These are phyloP conservation scores for Aeoliscus strigatus DNA, from an alignment of 2,797 vertebrate species.

Conservation along the genomic window DNA sequence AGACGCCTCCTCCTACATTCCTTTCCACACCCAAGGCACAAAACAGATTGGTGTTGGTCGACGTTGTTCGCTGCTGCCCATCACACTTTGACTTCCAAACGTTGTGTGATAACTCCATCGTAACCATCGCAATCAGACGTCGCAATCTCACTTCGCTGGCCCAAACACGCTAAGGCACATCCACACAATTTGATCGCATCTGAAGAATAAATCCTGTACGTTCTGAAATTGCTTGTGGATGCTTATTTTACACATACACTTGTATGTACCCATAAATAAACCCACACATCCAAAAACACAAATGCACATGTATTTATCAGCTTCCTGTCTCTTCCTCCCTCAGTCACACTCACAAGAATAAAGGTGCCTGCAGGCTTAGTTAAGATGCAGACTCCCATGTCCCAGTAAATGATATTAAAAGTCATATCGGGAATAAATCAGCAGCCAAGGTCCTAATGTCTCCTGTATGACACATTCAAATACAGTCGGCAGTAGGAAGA, in stretches of 20 bases:
- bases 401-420: constrained; percentile 74
- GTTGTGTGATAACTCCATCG: constrained; percentile 58
- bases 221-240: constrained; percentile 24
- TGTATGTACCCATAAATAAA: background rate
- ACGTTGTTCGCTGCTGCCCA: constrained; percentile 44
- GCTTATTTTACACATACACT: constrained; percentile 2
- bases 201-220: constrained; percentile 25
- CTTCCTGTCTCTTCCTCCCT: constrained; percentile 25
- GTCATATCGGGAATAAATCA: constrained; percentile 75
- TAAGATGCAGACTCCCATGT: constrained; percentile 70
- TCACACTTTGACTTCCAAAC: constrained; percentile 51
- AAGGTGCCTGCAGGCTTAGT: constrained; percentile 63
- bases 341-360: constrained; percentile 17
- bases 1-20: constrained; percentile 67
- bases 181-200: constrained; percentile 29
- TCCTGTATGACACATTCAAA: constrained; percentile 54
- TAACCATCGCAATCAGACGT: constrained; percentile 40
- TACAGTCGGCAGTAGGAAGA: constrained; percentile 30
- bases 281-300: constrained; percentile 6
- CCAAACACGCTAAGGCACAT: constrained; percentile 39
- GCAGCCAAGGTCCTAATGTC: constrained; percentile 48
- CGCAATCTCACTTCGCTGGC: constrained; percentile 37
- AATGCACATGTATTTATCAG: constrained; percentile 19
- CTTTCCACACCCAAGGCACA: constrained; percentile 65
- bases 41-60: constrained; percentile 66